Evolutionary conservation across 2,888 invertebrate genomes (phyloP), one percentile per base, ranked within the genome.

Genomic region (Ferdinandea cuprea): DNA sequence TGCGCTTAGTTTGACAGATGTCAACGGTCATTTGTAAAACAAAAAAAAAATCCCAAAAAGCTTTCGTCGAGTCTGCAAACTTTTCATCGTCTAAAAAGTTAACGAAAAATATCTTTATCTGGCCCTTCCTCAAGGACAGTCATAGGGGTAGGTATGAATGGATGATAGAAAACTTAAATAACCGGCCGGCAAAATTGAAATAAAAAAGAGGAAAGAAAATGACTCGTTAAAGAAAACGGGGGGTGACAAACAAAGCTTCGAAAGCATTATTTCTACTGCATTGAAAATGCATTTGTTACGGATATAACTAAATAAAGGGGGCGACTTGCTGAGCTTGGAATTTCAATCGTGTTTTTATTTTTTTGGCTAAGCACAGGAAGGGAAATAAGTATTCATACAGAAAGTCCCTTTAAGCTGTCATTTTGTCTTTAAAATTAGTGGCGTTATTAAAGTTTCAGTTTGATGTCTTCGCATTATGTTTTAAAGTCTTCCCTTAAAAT

Each of bases 61-160:
- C 79, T 80, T 80, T 80, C 79, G 79, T 80, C 40, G 68, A 80
- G 73, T 73, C 37, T 56, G 73, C 13, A 56, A 21, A 65, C 9
- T 30, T 7, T 71, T 8, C n/a, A 19, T 6, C 13, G 21, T 7
- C 25, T 19, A 9, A 52, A 25, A 72, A 65, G 46, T 59, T 54
- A 28, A 61, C 50, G 72, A 65, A 65, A n/a, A 15, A 13, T 17
- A 11, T 50, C 56, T 3, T 37, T 68, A 13, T 76, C 4, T 52
- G 6, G 44, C 28, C 46, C 54, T 68, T 73, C 48, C 30, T 28
- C 40, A 68, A 79, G 79, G 66, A 30, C 46, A 28, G 19, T 46
- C 25, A 25, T 5, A 48, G 42, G 42, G 74, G 3, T 7, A 13
- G 44, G 42, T 9, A 58, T 28, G 46, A n/a, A 61, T 50, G 35